Conservation (phyloP, 2,113 vertebrate species). For the Acrocephalus kingi region DNA sequence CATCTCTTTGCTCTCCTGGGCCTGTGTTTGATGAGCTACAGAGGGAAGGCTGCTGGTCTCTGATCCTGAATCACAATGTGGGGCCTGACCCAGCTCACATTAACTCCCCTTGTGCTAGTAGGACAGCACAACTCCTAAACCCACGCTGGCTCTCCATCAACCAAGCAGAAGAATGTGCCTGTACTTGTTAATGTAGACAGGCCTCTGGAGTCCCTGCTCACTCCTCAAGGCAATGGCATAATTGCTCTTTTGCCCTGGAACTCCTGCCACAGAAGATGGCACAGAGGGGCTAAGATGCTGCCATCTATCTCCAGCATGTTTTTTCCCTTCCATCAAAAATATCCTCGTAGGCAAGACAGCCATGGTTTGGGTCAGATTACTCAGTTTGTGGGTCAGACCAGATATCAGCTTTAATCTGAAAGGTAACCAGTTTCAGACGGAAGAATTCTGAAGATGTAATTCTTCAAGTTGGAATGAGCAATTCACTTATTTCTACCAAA, state of each 20-base stretch:
- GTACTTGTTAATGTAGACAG: background rate
- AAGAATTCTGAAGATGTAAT: background rate
- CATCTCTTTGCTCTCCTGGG: background rate
- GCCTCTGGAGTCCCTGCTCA: background rate
- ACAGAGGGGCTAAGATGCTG: background rate
- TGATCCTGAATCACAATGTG: fast-evolving
- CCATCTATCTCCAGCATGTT: background rate
- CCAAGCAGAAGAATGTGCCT: background rate
- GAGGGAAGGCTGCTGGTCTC: background rate
- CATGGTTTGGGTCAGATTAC: background rate
- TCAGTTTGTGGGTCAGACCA: background rate
- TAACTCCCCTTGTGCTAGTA: background rate
- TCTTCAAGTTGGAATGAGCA: background rate
- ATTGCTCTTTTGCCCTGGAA: background rate
- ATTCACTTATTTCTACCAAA: background rate
- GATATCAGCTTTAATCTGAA: background rate
- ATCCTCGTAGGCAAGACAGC: background rate
- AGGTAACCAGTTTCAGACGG: background rate
- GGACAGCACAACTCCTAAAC: background rate
- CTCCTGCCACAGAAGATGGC: background rate
- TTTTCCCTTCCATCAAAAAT: background rate
- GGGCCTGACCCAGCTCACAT: background rate
- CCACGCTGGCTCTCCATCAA: background rate
- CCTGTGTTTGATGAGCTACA: fast-evolving
- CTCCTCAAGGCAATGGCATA: background rate